These are phyloP conservation scores for Cebidichthys violaceus DNA, from an alignment of 2,113 vertebrate species.

Conservation along the genomic window DNA sequence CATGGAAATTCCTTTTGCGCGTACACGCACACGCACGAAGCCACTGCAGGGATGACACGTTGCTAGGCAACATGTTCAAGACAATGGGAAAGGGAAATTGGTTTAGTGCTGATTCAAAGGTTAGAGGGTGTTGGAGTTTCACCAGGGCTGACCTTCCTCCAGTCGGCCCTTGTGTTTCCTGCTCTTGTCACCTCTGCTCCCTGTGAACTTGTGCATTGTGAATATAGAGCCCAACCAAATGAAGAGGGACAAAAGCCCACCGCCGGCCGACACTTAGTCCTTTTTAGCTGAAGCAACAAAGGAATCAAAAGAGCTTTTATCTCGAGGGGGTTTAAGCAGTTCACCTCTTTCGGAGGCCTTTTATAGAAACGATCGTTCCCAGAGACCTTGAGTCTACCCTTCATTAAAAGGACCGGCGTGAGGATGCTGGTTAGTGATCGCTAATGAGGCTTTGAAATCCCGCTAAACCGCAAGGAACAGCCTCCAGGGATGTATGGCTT, in stretches of 20 bases:
- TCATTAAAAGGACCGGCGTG: slow-evolving; percentile 18
- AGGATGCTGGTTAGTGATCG: slow-evolving; percentile 19
- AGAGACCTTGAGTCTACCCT: slow-evolving; percentile 42
- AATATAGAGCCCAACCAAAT: slow-evolving; percentile 22
- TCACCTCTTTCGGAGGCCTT: slow-evolving; percentile 38
- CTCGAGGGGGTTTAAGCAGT: slow-evolving; percentile 30
- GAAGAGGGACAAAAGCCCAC: slow-evolving; percentile 42
- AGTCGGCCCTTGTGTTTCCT: slow-evolving; percentile 1
- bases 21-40: slow-evolving; percentile 16
- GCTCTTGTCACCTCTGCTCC: slow-evolving; percentile 32
- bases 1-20: slow-evolving; percentile 71
- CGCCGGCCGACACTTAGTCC: slow-evolving; percentile 45
- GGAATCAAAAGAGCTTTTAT: slow-evolving; percentile 60
- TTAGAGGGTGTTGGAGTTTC: slow-evolving; percentile 59
- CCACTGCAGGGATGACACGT: slow-evolving; percentile 67
- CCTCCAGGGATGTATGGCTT: not conserved
- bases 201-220: slow-evolving; percentile 43
- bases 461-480: slow-evolving; percentile 1
- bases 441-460: slow-evolving; percentile 43
- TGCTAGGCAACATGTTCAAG: slow-evolving; percentile 76
- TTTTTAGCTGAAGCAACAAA: slow-evolving; percentile 55
- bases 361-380: slow-evolving; percentile 39
- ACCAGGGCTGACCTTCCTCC: slow-evolving; percentile 39
- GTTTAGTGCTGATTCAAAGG: slow-evolving; percentile 70
- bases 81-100: slow-evolving; percentile 64